Evolutionary conservation across 2,797 vertebrate species (phyloP), one percentile per base, ranked within the genome.

Genomic region (Acanthurus tractus): DNA sequence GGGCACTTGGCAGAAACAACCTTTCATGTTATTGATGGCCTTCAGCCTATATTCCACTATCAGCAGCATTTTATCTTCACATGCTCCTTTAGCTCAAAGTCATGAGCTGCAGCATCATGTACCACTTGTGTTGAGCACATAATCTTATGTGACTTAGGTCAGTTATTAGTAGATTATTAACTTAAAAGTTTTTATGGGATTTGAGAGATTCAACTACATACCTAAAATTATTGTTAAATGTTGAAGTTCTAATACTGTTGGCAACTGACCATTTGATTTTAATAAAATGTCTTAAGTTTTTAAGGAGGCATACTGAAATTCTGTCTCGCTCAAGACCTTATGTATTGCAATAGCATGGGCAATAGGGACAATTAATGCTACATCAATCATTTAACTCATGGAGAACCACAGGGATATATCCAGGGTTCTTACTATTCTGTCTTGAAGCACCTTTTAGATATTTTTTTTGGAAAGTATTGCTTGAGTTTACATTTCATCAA

Each of bases 1-100:
- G 64, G 11, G 40, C 36, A 54, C 74, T 71, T n/a, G 6, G 50
- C 46, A 79, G 80, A 36, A 79, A 78, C 50, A 70, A 69, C 3
- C 64, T 70, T 70, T 77, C 63, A 63, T 29, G 64, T 66, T 78
- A 74, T 55, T 70, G 76, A 85, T 63, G 70, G 56, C 62, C 29
- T 53, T 67, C 38, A 40, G 38, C 2, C 38, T 68, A 70, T 74
- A 62, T 15, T 84, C 10, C 1, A 23, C 61, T 45, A n/a, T 61
- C 36, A 64, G 42, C 45, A 72, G 70, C 42, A 44, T 63, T 78
- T 57, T 54, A 17, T 45, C 36, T 4, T 67, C 50, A 66, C 23
- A 40, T 42, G 2, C 44, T 54, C 13, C 0, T 25, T 50, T 66
- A 68, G 8, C 23, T 70, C 48, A 8, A 55, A 49, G 11, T 34